Evolutionary conservation across 30 jellyfish, hydroid and myxozoan species (phyloP).

Genomic region (Morbakka virulenta): DNA sequence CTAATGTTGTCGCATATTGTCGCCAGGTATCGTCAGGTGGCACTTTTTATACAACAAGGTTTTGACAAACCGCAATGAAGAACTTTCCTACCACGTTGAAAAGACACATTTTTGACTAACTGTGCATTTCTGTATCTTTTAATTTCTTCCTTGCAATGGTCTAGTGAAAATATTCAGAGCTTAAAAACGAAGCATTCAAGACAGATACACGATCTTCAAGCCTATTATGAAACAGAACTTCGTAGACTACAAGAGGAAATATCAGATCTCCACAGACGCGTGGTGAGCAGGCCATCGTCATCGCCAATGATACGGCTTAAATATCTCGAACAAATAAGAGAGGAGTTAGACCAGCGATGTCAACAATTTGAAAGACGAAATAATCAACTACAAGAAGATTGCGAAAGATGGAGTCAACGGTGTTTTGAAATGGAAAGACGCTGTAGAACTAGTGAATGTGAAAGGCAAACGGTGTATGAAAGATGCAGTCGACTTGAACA

Average conservation of each 20-base stretch:
- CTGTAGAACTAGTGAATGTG: constrained; percentile 40
- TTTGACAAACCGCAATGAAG: too few relatives aligned
- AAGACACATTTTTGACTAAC: too few relatives aligned
- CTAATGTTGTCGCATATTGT: too few relatives aligned
- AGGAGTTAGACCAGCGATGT: constrained; percentile 47
- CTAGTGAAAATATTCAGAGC: background rate
- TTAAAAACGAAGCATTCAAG: background rate
- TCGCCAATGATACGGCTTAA: constrained; percentile 16
- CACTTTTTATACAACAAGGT: too few relatives aligned
- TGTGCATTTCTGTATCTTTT: too few relatives aligned
- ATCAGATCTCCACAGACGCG: constrained; percentile 2
- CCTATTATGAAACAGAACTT: constrained; percentile 44
- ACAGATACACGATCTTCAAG: constrained; percentile 17
- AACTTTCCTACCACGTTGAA: too few relatives aligned
- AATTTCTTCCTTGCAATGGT: too few relatives aligned
- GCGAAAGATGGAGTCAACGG: constrained; percentile 22
- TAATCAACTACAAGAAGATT: constrained; percentile 29
- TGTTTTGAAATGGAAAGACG: constrained; percentile 60
- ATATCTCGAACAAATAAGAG: constrained; percentile 33
- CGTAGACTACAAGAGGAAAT: constrained; percentile 28
- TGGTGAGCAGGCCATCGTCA: background rate
- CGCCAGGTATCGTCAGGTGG: too few relatives aligned
- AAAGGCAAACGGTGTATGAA: constrained; percentile 49
- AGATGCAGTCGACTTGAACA: constrained; percentile 43
- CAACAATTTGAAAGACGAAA: constrained; percentile 51